Evolutionary conservation across 2,797 vertebrate genomes (phyloP).

Genomic region (Poecilia gillii): DNA sequence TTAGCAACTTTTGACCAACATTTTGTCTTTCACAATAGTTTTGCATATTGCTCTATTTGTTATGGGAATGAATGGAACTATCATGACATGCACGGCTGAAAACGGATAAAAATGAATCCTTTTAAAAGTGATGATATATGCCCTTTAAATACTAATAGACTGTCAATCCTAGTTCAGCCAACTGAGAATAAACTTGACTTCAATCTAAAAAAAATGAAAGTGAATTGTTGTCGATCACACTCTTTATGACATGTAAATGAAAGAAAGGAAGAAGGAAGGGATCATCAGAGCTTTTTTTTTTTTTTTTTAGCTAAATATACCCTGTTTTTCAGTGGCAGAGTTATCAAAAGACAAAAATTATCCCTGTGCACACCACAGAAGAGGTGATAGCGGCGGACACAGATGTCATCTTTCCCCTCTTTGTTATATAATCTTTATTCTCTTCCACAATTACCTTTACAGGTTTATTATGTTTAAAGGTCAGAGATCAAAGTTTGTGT

Average conservation of each 20-base stretch:
- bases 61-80: not conserved
- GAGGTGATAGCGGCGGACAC: conserved; percentile 34
- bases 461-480: conserved; percentile 69
- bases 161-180: conserved; percentile 14
- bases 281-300: conserved; percentile 39
- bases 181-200: conserved; percentile 33
- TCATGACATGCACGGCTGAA: not conserved
- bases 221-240: conserved; percentile 41
- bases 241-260: conserved; percentile 47
- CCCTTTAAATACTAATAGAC: conserved; percentile 6
- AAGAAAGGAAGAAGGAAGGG: conserved; percentile 53
- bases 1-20: not conserved
- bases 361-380: conserved; percentile 32
- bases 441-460: conserved; percentile 51
- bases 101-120: not conserved
- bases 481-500: conserved; percentile 74
- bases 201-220: conserved; percentile 14
- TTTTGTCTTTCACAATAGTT: not conserved
- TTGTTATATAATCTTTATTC: conserved; percentile 59
- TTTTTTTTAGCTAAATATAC: conserved; percentile 68
- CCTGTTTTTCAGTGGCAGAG: conserved; percentile 78
- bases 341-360: conserved; percentile 58
- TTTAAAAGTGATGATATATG: not conserved
- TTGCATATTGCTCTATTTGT: not conserved
- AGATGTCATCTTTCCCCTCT: conserved; percentile 45